Evolutionary conservation across 2,797 vertebrate species (phyloP), one percentile per base, ranked within the genome.

Genomic region (Triplophysa yarkandensis): DNA sequence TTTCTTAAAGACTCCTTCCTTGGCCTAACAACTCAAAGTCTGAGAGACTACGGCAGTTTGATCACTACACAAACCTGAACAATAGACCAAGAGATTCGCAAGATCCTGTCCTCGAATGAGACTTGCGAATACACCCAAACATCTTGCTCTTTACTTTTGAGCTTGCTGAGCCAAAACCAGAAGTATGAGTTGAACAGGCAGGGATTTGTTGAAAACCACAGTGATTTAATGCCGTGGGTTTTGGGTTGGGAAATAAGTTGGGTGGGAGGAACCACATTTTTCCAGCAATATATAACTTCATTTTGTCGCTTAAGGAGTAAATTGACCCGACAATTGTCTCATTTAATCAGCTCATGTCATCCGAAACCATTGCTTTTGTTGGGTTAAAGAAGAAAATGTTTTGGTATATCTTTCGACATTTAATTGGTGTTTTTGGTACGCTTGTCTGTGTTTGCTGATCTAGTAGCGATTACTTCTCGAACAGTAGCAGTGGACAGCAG

Each of bases 401-500:
- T 10, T 50, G 10, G 11, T 6, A 19, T 23, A 52, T 9, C 50
- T 27, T 27, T 9, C 55, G 30, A n/a, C 7, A 17, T 58, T 32
- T 32, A 32, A 32, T 32, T 10, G 8, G 17, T 58, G 44, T 46
- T 46, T 46, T 58, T 58, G 55, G 17, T 6, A 54, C 19, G 60
- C 62, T 63, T 8, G 44, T 50, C 21, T 30, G 14, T 72, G 72
- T 74, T 60, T 74, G 52, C 63, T 60, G 21, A 46, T 44, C 48
- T 64, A 50, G 68, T 55, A 21, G 27, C 25, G 23, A 62, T 68
- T 46, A 21, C 60, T 46, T 65, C 60, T 52, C 72, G 54, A 30
- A 73, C 14, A 19, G 32, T 43, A 27, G 21, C 61, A n/a, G 41
- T 34, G 48, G 62, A 61, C 57, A 57, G 74, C 78, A 77, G 78